phyloP scores from a whole-genome alignment of 2,888 invertebrate species.

The Harpalus rubripes region DNA sequence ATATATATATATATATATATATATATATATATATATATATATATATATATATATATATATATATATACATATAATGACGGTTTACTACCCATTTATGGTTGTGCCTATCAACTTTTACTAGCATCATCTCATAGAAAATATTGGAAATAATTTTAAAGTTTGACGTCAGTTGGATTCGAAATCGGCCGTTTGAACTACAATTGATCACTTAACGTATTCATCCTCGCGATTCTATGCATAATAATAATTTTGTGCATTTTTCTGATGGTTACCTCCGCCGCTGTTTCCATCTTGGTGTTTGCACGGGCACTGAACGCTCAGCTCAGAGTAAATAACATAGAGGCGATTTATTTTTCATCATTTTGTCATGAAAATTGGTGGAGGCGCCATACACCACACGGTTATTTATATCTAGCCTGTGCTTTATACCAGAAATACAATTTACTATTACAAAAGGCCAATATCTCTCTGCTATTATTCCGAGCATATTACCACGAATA shows the following conservation, averaged over 20 bases:
- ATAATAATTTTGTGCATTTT: neutral
- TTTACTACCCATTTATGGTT: too few species aligned
- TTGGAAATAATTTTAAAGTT: too few species aligned
- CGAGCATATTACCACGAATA: conserved; percentile 8
- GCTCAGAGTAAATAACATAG: conserved; percentile 61
- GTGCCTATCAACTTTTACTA: too few species aligned
- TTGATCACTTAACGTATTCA: too few species aligned
- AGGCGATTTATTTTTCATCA: conserved; percentile 66
- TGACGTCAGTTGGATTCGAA: too few species aligned
- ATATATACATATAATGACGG: too few species aligned
- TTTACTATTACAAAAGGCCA: conserved; percentile 62
- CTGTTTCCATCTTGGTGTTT: conserved; percentile 49
- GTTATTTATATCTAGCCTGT: conserved; percentile 58
- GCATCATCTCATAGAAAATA: too few species aligned
- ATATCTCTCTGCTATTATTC: conserved; percentile 52
- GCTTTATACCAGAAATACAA: conserved; percentile 58
- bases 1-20: too few species aligned
- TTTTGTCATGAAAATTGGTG: conserved; percentile 67
- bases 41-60: too few species aligned
- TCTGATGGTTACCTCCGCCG: neutral
- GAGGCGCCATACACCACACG: conserved; percentile 47
- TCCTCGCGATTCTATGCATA: too few species aligned
- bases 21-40: too few species aligned
- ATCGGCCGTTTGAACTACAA: too few species aligned
- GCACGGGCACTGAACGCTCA: conserved; percentile 32